Evolutionary conservation across 2,797 vertebrate genomes (phyloP).

Genomic region (Aplochiton taeniatus): DNA sequence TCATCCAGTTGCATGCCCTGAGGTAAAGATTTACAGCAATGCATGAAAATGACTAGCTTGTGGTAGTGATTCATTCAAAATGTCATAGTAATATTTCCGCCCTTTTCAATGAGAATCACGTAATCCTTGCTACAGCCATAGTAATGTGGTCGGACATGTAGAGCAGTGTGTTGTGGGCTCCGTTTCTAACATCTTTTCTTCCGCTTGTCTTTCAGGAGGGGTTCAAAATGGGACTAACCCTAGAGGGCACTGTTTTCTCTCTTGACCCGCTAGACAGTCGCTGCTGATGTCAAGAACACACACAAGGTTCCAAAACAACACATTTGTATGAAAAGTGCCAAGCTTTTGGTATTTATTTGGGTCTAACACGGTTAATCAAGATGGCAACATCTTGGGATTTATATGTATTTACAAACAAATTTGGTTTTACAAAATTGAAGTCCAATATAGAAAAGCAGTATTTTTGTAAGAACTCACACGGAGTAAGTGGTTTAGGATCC

Average conservation of each 20-base stretch:
- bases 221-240: conserved; percentile 99
- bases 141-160: not conserved
- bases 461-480: conserved; percentile 75
- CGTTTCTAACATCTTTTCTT: not conserved
- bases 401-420: conserved; percentile 75
- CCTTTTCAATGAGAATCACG: too few relatives aligned
- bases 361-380: conserved; percentile 61
- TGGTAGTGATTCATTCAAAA: too few relatives aligned
- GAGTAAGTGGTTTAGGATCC: conserved; percentile 57
- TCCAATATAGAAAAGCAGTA: conserved; percentile 72
- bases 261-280: conserved; percentile 92
- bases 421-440: conserved; percentile 64
- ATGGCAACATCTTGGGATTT: conserved; percentile 74
- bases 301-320: conserved; percentile 56
- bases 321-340: conserved; percentile 77
- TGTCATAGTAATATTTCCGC: too few relatives aligned
- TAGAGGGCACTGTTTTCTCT: conserved; percentile 98
- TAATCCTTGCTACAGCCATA: not conserved
- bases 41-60: too few relatives aligned
- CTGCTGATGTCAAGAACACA: conserved; percentile 84
- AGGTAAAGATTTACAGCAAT: too few relatives aligned
- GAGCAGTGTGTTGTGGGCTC: not conserved
- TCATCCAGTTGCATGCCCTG: too few relatives aligned
- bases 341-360: too few relatives aligned
- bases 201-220: conserved; percentile 89